phyloP scores from a whole-genome alignment of 1,140 invertebrate species.

The Calycopis cecrops region DNA sequence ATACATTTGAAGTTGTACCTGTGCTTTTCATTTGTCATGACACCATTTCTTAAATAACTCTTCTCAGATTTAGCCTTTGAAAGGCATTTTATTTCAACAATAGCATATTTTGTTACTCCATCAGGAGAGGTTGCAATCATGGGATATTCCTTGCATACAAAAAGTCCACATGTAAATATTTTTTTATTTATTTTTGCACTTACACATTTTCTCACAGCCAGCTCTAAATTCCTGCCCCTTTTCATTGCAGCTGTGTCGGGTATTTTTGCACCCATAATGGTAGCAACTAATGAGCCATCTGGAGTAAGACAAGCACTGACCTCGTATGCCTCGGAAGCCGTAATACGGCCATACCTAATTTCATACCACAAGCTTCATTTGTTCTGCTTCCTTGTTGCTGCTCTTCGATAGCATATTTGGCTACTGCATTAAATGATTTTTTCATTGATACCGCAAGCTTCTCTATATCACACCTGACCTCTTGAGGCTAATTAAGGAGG shows the following conservation, averaged over 20 bases:
- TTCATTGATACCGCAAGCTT: too few relatives aligned
- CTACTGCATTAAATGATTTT: too few relatives aligned
- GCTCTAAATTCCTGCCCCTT: slow-evolving; percentile 16
- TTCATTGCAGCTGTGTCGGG: slow-evolving; percentile 20
- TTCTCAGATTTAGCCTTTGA: slow-evolving; percentile 26
- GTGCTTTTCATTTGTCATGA: slow-evolving; percentile 35
- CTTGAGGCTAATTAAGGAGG: too few relatives aligned
- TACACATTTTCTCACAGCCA: slow-evolving; percentile 13
- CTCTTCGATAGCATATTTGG: too few relatives aligned
- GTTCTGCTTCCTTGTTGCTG: too few relatives aligned
- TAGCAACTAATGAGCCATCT: slow-evolving; percentile 19
- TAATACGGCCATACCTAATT: too few relatives aligned
- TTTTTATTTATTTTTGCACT: slow-evolving; percentile 10
- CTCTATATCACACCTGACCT: too few relatives aligned
- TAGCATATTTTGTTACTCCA: slow-evolving; percentile 15
- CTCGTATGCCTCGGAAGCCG: slow-evolving; percentile 15
- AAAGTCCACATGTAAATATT: slow-evolving; percentile 16
- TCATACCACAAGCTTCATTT: too few relatives aligned
- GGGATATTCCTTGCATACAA: slow-evolving; percentile 15
- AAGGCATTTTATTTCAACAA: slow-evolving; percentile 40
- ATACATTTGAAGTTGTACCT: slow-evolving; percentile 48
- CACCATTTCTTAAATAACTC: slow-evolving; percentile 33
- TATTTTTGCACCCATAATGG: slow-evolving; percentile 20
- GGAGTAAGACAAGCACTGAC: slow-evolving; percentile 17
- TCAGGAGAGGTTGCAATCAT: slow-evolving; percentile 20